Percentiles rank a stretch among this genome's conserved stretches.
phyloP scores from a whole-genome alignment of 2,888 invertebrate genomes.

The Polyommatus iphigenia region DNA sequence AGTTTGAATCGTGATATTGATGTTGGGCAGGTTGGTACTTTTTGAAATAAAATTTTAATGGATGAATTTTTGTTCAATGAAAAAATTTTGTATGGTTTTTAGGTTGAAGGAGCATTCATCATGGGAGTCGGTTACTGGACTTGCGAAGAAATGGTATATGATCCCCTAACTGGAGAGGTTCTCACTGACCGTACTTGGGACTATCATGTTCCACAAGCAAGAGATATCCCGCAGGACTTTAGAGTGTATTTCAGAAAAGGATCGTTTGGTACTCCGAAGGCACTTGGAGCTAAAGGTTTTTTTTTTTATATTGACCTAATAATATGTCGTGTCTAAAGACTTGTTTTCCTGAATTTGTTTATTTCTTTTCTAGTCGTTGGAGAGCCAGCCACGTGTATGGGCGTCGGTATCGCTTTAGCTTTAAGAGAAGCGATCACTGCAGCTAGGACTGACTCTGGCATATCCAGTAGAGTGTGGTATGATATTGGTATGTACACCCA shows the following conservation, averaged over 20 bases:
- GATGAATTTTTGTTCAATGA: neutral
- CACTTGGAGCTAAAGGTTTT: conserved; percentile 77
- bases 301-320: neutral
- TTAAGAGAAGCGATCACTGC: conserved; percentile 82
- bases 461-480: conserved; percentile 77
- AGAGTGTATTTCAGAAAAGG: conserved; percentile 79
- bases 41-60: neutral
- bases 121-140: conserved; percentile 85
- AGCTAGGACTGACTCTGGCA: conserved; percentile 81
- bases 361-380: conserved; percentile 63
- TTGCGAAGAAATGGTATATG: conserved; percentile 80
- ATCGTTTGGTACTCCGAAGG: conserved; percentile 76
- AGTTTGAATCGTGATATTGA: conserved; percentile 86
- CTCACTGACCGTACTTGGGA: conserved; percentile 85
- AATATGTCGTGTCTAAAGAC: too few species aligned
- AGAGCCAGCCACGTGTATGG: conserved; percentile 75
- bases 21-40: conserved; percentile 81
- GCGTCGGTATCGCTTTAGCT: conserved; percentile 78
- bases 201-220: conserved; percentile 82
- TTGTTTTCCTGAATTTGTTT: neutral
- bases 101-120: conserved; percentile 83
- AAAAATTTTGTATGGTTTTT: neutral
- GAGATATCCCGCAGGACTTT: conserved; percentile 84
- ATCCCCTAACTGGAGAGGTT: conserved; percentile 78
- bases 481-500: conserved; percentile 73